Conservation (phyloP, 2,888 invertebrate species). For the Hirudinaria manillensis region DNA sequence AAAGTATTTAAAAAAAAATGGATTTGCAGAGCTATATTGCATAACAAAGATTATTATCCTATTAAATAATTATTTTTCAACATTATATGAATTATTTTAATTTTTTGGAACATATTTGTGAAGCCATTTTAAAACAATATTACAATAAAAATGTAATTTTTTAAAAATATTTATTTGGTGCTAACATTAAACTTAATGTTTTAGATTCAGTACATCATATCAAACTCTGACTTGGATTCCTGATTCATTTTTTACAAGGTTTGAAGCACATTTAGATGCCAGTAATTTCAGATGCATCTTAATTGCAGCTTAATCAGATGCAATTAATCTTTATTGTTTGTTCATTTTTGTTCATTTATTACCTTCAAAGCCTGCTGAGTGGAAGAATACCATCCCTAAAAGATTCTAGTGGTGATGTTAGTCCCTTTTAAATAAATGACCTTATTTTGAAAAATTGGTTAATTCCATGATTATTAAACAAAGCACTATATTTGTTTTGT, state of each 20-base stretch:
- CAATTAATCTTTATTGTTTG: too few relatives aligned
- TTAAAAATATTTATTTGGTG: too few relatives aligned
- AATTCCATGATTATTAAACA: too few relatives aligned
- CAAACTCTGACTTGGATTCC: slow-evolving; percentile 93
- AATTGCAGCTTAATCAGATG: neutral
- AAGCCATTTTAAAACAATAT: too few relatives aligned
- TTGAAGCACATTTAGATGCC: neutral
- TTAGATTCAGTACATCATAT: slow-evolving; percentile 85
- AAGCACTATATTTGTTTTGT: slow-evolving; percentile 8
- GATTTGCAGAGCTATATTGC: too few relatives aligned
- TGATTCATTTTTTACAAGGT: slow-evolving; percentile 85
- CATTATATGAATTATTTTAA: too few relatives aligned
- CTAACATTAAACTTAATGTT: slow-evolving; percentile 28
- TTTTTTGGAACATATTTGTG: too few relatives aligned
- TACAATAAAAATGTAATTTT: too few relatives aligned
- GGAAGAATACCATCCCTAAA: slow-evolving; percentile 76
- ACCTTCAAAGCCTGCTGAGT: slow-evolving; percentile 55
- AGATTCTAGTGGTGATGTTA: slow-evolving; percentile 81
- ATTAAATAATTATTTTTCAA: too few relatives aligned
- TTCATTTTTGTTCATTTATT: too few relatives aligned
- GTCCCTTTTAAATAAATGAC: slow-evolving; percentile 38
- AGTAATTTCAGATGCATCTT: neutral
- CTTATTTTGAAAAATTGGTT: neutral
- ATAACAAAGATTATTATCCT: too few relatives aligned
- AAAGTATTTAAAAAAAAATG: too few relatives aligned